phyloP scores from a whole-genome alignment of 2,888 invertebrate species.

The Tipula lateralis region DNA sequence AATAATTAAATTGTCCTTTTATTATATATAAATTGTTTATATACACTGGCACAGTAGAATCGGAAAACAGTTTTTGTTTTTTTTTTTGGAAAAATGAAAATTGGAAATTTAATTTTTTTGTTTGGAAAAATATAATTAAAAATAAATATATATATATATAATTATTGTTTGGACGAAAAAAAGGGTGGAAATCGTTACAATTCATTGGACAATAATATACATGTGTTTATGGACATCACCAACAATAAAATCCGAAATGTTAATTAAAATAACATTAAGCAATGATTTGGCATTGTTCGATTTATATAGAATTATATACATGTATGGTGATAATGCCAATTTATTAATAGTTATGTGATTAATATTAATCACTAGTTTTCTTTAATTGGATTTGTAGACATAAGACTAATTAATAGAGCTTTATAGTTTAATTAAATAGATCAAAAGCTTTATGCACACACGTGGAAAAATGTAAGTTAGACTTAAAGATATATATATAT shows the following conservation, averaged over 20 bases:
- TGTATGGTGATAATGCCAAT: neutral
- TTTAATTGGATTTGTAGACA: too few species aligned
- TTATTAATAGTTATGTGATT: neutral
- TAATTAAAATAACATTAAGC: constrained; percentile 11
- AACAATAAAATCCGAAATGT: neutral
- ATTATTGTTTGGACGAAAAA: neutral
- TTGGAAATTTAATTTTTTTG: neutral
- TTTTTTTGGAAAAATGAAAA: neutral
- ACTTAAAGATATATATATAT: too few species aligned
- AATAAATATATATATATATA: neutral
- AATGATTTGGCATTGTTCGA: neutral
- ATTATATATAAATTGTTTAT: neutral
- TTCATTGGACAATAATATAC: neutral
- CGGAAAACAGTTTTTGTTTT: neutral
- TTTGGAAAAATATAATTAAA: neutral
- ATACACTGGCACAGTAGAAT: neutral
- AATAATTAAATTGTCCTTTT: neutral
- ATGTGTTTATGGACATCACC: neutral
- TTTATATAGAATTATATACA: neutral
- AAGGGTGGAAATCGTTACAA: neutral
- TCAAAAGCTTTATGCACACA: too few species aligned
- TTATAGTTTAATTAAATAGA: too few species aligned
- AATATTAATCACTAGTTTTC: neutral
- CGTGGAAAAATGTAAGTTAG: too few species aligned
- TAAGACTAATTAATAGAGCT: too few species aligned